Percentiles rank a stretch among this genome's conserved stretches.
Evolutionary conservation across 2,113 vertebrate genomes (phyloP).

Genomic region (Cynopterus brachyotis): DNA sequence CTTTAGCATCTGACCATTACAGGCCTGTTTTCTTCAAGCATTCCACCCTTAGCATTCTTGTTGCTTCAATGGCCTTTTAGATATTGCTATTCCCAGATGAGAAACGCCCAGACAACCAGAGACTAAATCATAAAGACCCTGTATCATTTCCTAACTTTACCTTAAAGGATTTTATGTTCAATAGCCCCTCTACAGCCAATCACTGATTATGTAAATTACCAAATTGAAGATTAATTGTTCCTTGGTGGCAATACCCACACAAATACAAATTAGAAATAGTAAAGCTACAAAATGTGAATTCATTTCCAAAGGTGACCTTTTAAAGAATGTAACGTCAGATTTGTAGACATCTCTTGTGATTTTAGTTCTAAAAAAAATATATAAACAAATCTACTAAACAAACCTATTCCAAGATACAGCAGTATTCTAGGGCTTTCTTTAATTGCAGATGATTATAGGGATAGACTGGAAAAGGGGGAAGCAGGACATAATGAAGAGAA

Average conservation of each 20-base stretch:
- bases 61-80: neutral
- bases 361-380: conserved; percentile 21
- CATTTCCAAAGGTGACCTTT: conserved; percentile 7
- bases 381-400: neutral
- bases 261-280: neutral
- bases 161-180: neutral
- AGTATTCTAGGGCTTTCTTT: conserved; percentile 9
- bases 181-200: neutral
- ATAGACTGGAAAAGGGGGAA: neutral
- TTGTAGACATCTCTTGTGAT: neutral
- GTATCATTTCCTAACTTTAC: neutral
- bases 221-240: neutral
- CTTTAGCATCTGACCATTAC: neutral
- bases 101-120: neutral
- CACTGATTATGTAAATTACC: neutral
- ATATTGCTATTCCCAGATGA: neutral
- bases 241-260: neutral
- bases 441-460: neutral
- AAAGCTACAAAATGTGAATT: neutral
- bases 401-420: neutral
- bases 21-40: neutral
- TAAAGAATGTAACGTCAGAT: neutral
- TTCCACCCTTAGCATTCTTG: neutral
- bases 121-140: neutral
- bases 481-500: neutral